Evolutionary conservation across 2,113 vertebrate genomes (phyloP).

Genomic region (Pangasianodon gigas): DNA sequence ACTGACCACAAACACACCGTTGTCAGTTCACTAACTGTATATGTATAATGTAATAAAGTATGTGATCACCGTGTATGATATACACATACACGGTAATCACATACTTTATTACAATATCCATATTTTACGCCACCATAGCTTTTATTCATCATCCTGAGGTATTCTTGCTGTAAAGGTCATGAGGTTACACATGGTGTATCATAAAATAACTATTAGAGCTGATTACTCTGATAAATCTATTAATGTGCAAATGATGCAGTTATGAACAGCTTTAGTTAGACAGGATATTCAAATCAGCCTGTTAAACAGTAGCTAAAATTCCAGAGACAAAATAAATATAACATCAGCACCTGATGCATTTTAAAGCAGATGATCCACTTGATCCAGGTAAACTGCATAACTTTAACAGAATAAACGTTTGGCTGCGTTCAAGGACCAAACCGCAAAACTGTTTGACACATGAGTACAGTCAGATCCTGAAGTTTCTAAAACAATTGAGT

Average conservation of each 20-base stretch:
- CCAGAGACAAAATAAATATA: not conserved
- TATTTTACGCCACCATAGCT: not conserved
- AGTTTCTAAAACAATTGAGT: not conserved
- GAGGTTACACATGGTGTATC: not conserved
- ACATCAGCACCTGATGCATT: not conserved
- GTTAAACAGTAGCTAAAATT: not conserved
- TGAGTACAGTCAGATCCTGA: not conserved
- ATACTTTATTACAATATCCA: too few relatives aligned
- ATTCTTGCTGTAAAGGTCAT: not conserved
- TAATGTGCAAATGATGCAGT: not conserved
- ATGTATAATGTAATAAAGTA: not conserved
- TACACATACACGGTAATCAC: too few relatives aligned
- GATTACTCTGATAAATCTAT: not conserved
- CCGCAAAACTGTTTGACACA: not conserved
- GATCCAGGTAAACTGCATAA: not conserved
- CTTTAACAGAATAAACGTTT: not conserved
- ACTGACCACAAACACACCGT: not conserved
- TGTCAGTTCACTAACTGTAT: not conserved
- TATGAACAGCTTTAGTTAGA: not conserved
- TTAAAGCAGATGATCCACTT: not conserved
- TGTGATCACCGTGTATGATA: not conserved
- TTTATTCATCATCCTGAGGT: not conserved
- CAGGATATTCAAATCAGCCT: not conserved
- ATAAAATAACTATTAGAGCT: not conserved
- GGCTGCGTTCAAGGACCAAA: not conserved